Evolutionary conservation across 2,113 vertebrate species (phyloP).

Genomic region (Microcebus griseorufus): DNA sequence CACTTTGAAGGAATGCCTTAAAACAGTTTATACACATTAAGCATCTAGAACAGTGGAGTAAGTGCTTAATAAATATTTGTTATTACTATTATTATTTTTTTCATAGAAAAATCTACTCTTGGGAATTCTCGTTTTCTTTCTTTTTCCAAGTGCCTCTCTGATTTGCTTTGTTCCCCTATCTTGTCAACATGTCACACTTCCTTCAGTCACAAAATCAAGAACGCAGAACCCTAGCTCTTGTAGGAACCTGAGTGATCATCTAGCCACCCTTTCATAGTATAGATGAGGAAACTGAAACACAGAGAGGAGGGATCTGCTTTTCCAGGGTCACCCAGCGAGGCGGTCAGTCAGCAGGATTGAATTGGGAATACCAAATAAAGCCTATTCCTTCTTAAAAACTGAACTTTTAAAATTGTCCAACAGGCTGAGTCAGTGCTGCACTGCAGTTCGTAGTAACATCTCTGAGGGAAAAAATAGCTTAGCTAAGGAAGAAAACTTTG

Average conservation of each 20-base stretch:
- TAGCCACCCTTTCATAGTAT: background rate
- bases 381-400: background rate
- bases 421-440: background rate
- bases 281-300: background rate
- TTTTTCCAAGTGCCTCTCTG: background rate
- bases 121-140: background rate
- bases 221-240: background rate
- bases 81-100: background rate
- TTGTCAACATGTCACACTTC: background rate
- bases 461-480: background rate
- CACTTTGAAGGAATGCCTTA: constrained; percentile 1
- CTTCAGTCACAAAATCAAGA: background rate
- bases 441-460: background rate
- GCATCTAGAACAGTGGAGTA: background rate
- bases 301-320: background rate
- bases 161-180: background rate
- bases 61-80: background rate
- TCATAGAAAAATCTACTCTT: background rate
- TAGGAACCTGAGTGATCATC: background rate
- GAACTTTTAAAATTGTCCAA: background rate
- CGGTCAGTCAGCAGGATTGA: background rate
- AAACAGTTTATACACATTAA: background rate
- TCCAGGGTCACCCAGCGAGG: background rate
- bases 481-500: background rate
- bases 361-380: background rate